A percentile compares a stretch with the other conserved stretches of the same genome.
phyloP scores from a whole-genome alignment of 1,140 invertebrate species.

The Diprion similis region DNA sequence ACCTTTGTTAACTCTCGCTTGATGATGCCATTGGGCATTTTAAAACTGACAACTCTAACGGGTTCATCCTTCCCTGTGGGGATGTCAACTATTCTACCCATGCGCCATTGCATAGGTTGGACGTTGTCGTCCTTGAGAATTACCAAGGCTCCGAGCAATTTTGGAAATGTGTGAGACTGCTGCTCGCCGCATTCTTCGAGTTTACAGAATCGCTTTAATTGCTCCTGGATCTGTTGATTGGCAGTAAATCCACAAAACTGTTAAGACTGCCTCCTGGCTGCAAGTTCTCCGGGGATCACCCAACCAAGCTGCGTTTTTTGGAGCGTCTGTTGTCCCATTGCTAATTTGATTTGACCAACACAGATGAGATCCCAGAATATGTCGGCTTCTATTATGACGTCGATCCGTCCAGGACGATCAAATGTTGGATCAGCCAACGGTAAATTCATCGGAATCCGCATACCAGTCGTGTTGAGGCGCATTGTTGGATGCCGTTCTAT shows the following conservation, averaged over 20 bases:
- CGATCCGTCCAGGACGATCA: constrained; percentile 24
- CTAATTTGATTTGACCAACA: constrained; percentile 11
- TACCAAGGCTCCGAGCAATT: constrained; percentile 20
- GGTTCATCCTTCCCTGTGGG: constrained; percentile 23
- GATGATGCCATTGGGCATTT: constrained; percentile 8
- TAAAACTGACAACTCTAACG: constrained; percentile 3
- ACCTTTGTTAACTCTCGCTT: constrained; percentile 14
- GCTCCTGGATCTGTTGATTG: not conserved
- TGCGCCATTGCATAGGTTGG: constrained; percentile 24
- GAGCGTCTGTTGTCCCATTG: constrained; percentile 17
- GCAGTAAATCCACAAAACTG: not conserved
- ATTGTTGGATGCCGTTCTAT: not conserved
- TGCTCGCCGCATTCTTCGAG: too few relatives aligned
- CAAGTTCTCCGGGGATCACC: constrained; percentile 27
- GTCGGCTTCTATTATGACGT: constrained; percentile 29
- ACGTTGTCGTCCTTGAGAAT: constrained; percentile 22
- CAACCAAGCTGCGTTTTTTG: constrained; percentile 31
- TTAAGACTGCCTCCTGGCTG: not conserved
- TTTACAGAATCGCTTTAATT: not conserved
- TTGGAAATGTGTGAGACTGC: too few relatives aligned
- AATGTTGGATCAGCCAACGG: constrained; percentile 27
- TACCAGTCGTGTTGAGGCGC: not conserved
- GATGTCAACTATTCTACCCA: constrained; percentile 26
- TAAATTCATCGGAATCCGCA: too few relatives aligned
- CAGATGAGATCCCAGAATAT: constrained; percentile 29